phyloP scores from a whole-genome alignment of 2,113 vertebrate species.

The Onychostoma macrolepis region DNA sequence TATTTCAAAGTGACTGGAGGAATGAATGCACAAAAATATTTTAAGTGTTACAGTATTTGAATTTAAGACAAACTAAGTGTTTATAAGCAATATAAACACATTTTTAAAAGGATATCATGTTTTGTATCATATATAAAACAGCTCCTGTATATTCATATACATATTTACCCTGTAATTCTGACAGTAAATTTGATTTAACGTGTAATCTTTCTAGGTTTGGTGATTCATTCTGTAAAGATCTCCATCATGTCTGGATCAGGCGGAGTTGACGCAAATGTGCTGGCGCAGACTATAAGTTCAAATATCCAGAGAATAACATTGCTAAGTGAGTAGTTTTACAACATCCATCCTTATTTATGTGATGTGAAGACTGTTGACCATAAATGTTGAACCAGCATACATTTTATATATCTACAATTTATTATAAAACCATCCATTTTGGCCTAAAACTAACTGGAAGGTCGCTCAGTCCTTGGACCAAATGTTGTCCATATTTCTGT shows the following conservation, averaged over 20 bases:
- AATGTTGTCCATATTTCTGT: not conserved
- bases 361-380: not conserved
- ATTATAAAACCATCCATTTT: not conserved
- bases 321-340: conserved; percentile 70
- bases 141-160: not conserved
- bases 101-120: not conserved
- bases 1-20: too few species aligned
- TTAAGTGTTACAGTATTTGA: not conserved
- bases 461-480: not conserved
- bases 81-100: not conserved
- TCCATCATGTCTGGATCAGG: conserved; percentile 70
- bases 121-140: not conserved
- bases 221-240: not conserved
- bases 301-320: conserved; percentile 78
- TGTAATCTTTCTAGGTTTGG: conserved; percentile 34
- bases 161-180: not conserved
- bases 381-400: not conserved
- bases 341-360: not conserved
- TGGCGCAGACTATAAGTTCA: conserved; percentile 73
- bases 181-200: not conserved
- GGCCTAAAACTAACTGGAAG: not conserved
- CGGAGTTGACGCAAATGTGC: conserved; percentile 63
- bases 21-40: not conserved
- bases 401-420: not conserved
- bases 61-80: not conserved